A percentile compares a stretch with the other conserved stretches of the same genome.
Evolutionary conservation across 2,888 invertebrate species (phyloP).

Genomic region (Torymus tubicola): DNA sequence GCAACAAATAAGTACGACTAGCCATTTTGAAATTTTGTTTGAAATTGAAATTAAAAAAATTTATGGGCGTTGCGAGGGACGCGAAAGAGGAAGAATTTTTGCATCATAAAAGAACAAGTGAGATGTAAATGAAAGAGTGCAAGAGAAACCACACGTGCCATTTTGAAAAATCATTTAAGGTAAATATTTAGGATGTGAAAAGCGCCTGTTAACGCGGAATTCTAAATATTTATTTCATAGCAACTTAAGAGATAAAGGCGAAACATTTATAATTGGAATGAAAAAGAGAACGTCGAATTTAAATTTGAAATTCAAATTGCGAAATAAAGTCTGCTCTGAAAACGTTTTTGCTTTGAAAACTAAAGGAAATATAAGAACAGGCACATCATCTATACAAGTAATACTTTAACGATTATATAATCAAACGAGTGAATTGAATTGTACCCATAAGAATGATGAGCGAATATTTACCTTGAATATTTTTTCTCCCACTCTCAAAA

Average conservation of each 20-base stretch:
- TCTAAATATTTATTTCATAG: conserved; percentile 1
- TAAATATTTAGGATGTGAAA: conserved; percentile 1
- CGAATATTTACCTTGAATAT: conserved; percentile 33
- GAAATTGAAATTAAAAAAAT: conserved; percentile 43
- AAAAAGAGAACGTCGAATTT: background rate
- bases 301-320: background rate
- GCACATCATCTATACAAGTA: conserved; percentile 16
- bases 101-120: conserved; percentile 39
- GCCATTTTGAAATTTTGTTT: conserved; percentile 15
- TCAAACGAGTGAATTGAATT: conserved; percentile 38
- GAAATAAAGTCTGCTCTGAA: background rate
- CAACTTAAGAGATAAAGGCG: background rate
- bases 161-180: conserved; percentile 21
- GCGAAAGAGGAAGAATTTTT: conserved; percentile 22
- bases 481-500: conserved; percentile 1
- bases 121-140: conserved; percentile 39
- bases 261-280: background rate
- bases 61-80: background rate
- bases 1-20: background rate
- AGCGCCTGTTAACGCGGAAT: background rate
- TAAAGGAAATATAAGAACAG: conserved; percentile 17
- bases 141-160: background rate
- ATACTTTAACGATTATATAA: conserved; percentile 40
- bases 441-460: conserved; percentile 12
- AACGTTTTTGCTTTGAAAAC: conserved; percentile 33